Conservation (phyloP, 2,797 vertebrate genomes). For the Antrozous pallidus region DNA sequence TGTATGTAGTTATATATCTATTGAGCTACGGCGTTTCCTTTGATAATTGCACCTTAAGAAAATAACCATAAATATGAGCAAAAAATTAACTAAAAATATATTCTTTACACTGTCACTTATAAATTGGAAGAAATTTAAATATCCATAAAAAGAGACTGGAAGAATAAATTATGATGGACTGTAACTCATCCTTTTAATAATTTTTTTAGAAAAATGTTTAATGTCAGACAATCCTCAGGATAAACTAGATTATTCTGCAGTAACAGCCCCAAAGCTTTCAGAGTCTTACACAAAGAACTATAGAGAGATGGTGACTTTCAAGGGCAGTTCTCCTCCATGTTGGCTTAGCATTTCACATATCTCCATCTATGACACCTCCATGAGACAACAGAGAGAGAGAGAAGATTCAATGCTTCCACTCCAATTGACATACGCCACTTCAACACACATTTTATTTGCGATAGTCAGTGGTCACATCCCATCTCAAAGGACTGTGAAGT, state of each 20-base stretch:
- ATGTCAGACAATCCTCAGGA: not conserved
- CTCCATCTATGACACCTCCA: not conserved
- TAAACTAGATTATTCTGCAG: not conserved
- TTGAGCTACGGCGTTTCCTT: not conserved
- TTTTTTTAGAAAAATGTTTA: not conserved
- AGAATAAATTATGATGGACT: not conserved
- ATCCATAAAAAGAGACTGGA: not conserved
- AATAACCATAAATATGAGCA: not conserved
- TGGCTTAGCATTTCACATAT: not conserved
- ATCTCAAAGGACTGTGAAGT: not conserved
- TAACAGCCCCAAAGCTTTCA: not conserved
- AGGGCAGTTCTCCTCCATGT: not conserved
- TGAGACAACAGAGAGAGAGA: not conserved
- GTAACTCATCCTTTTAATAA: not conserved
- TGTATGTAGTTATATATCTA: not conserved
- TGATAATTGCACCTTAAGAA: not conserved
- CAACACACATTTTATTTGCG: not conserved
- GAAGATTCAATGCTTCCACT: not conserved
- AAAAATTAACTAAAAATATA: not conserved
- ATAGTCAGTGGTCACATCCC: not conserved
- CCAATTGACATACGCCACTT: not conserved
- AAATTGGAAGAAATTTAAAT: slow-evolving; percentile 14
- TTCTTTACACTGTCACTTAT: not conserved
- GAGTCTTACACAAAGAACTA: not conserved
- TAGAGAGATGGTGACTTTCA: not conserved